Percentiles rank a stretch among this genome's conserved stretches.
phyloP scores from a whole-genome alignment of 2,113 vertebrate species.

The Seriola dumerili region DNA sequence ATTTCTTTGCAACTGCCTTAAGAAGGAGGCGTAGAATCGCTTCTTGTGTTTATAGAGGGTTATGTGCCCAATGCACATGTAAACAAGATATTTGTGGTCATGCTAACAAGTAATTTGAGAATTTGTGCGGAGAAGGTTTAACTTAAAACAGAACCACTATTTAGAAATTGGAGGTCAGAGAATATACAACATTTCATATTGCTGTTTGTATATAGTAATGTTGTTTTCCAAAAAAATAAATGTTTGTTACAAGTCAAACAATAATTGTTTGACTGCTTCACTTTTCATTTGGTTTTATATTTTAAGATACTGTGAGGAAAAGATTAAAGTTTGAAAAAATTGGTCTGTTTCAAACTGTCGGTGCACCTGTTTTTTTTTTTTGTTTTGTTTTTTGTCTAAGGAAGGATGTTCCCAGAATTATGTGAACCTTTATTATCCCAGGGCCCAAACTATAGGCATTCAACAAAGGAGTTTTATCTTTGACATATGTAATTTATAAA shows the following conservation, averaged over 20 bases:
- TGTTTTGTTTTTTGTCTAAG: background rate
- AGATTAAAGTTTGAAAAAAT: background rate
- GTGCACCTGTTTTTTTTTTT: background rate
- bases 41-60: slow-evolving; percentile 51
- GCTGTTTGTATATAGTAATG: background rate
- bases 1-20: background rate
- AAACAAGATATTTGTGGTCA: slow-evolving; percentile 34
- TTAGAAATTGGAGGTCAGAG: background rate
- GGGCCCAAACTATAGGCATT: slow-evolving; percentile 48
- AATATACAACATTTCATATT: background rate
- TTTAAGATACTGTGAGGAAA: background rate
- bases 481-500: slow-evolving; percentile 85
- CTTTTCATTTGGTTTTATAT: background rate
- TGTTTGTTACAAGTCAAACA: background rate
- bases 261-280: background rate
- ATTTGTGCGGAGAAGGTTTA: background rate
- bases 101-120: background rate
- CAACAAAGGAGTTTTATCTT: slow-evolving; percentile 77
- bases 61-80: slow-evolving; percentile 5
- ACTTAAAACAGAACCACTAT: background rate
- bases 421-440: slow-evolving; percentile 45
- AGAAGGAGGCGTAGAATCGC: slow-evolving; percentile 28
- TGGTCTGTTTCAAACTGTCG: background rate
- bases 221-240: background rate
- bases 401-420: slow-evolving; percentile 27